Conservation (phyloP, 2,113 vertebrate species). For the Aspidoscelis tigris region DNA sequence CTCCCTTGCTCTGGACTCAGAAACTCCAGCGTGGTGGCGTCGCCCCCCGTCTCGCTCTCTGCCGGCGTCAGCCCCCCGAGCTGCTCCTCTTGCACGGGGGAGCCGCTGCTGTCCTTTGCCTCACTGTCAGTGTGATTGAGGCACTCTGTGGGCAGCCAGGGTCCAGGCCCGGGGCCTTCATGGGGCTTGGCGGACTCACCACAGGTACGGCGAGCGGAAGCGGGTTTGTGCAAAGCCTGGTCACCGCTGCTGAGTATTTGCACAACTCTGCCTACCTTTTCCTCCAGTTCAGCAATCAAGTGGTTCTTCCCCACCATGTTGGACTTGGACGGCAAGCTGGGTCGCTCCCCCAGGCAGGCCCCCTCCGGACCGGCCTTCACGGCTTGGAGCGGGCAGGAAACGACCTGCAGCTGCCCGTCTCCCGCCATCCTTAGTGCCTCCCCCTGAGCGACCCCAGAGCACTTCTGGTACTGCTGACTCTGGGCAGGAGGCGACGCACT, state of each 20-base stretch:
- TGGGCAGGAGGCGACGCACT: conserved; percentile 53
- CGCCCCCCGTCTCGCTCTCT: conserved; percentile 50
- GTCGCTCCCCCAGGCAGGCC: conserved; percentile 41
- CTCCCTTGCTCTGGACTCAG: conserved; percentile 71
- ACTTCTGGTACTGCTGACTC: conserved; percentile 53
- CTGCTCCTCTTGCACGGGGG: conserved; percentile 58
- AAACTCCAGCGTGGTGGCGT: conserved; percentile 62
- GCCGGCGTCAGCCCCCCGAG: conserved; percentile 56
- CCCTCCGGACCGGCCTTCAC: conserved; percentile 39
- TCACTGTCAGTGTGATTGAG: background rate
- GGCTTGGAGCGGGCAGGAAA: conserved; percentile 45
- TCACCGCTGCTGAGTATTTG: conserved; percentile 44
- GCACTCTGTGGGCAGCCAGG: conserved; percentile 49
- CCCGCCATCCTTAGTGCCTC: conserved; percentile 52
- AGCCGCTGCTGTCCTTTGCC: conserved; percentile 47
- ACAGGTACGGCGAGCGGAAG: background rate
- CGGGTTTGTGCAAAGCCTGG: conserved; percentile 22
- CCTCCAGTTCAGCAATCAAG: conserved; percentile 38
- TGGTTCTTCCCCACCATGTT: conserved; percentile 47
- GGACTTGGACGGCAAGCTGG: conserved; percentile 55
- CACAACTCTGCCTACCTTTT: conserved; percentile 34
- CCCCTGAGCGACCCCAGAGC: conserved; percentile 39
- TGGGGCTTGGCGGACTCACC: conserved; percentile 37
- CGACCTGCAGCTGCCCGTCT: background rate
- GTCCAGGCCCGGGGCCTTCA: conserved; percentile 34